These are phyloP conservation scores for Mythimna loreyi DNA, from an alignment of 2,888 invertebrate genomes.

Conservation along the genomic window DNA sequence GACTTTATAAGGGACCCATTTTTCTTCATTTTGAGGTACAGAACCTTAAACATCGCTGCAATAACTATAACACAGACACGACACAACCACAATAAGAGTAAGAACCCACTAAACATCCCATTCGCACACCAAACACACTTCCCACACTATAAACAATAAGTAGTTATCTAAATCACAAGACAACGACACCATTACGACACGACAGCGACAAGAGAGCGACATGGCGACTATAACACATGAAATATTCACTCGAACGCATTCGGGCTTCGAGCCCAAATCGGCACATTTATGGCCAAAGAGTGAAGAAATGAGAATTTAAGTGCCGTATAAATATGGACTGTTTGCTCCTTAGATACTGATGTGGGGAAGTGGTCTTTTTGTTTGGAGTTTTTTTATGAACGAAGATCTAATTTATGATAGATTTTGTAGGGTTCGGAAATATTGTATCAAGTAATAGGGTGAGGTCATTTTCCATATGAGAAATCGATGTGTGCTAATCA, in stretches of 20 bases:
- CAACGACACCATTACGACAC: conserved; percentile 39
- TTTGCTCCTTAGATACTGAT: conserved; percentile 14
- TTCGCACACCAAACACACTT: conserved; percentile 9
- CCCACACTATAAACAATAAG: conserved; percentile 46
- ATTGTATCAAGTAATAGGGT: not conserved
- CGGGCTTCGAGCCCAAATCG: conserved; percentile 57
- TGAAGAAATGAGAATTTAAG: conserved; percentile 76
- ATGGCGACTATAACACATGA: conserved; percentile 44
- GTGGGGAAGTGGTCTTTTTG: conserved; percentile 15
- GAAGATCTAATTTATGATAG: conserved; percentile 27
- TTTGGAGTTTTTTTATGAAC: conserved; percentile 28
- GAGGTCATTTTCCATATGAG: not conserved
- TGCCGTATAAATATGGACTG: conserved; percentile 68
- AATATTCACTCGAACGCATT: conserved; percentile 60
- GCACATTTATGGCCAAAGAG: conserved; percentile 66
- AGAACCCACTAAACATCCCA: not conserved
- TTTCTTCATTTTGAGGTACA: too few relatives aligned
- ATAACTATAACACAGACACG: not conserved
- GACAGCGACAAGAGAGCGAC: conserved; percentile 32
- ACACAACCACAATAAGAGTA: not conserved
- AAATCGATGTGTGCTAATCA: too few relatives aligned
- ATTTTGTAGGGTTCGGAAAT: not conserved
- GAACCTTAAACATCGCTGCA: too few relatives aligned
- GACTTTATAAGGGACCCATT: too few relatives aligned
- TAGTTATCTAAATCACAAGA: conserved; percentile 61